Evolutionary conservation across 1,140 invertebrate species (phyloP), one percentile per base, ranked within the genome.

Genomic region (Camponotus vicinus): DNA sequence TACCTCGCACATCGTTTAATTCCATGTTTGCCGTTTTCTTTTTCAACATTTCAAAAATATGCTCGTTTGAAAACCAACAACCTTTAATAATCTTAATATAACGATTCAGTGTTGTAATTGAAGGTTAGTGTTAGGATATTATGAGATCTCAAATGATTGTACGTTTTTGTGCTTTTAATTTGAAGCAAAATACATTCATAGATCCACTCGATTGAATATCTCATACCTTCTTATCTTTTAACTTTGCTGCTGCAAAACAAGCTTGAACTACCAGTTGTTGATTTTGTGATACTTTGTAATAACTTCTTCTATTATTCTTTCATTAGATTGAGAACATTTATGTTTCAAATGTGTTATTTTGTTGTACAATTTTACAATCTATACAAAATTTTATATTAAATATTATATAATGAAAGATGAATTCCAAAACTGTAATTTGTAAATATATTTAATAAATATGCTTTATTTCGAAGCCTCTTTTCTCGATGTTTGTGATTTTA

Each of bases 131-230:
- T 71, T 71, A 71, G 1, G 6, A 71, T 71, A 71, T 71, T 71
- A 3, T 37, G 69, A 71, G 32, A 55, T 71, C 69, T 71, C 9
- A 71, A 71, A 5, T 71, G 69, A 52, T 71, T 34, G 9, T 71
- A 71, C 2, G 69, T 34, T 71, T 71, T 55, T 55, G 69, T n/a
- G 11, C 45, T 34, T 71, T 71, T 71, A 71, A 55, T 71, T 3
- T 42, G 15, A 34, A 71, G 45, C 5, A 71, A 71, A 71, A 71
- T 71, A 4, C 69, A 71, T 71, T 71, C 69, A n/a, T 71, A 71
- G n/a, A 71, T 1, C 27, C 45, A 71, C 34, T 52, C 45, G 0
- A 52, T 71, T 2, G 9, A 73, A 55, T 73, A 73, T 73, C 32
- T 73, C 1, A 73, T 73, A 0, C 32, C 49, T 6, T 52, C 0